phyloP scores from a whole-genome alignment of 2,888 invertebrate species.

The Biston betularia region DNA sequence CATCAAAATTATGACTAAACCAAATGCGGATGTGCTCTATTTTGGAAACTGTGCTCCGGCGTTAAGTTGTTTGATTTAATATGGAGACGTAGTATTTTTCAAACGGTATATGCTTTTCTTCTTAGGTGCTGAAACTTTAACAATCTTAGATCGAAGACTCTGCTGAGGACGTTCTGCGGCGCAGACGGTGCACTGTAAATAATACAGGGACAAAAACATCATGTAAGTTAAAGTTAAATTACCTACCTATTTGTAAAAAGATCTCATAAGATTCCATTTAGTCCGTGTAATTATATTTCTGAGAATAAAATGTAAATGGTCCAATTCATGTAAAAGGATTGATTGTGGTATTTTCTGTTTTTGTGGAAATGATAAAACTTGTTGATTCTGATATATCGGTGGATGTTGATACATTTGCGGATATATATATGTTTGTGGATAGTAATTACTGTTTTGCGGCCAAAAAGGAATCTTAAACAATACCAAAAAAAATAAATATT shows the following conservation, averaged over 20 bases:
- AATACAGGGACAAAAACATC: conserved; percentile 34
- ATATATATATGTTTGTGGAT: conserved; percentile 10
- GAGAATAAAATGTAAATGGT: conserved; percentile 20
- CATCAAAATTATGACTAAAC: conserved; percentile 1
- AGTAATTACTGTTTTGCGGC: conserved; percentile 26
- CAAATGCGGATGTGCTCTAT: background rate
- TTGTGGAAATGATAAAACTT: background rate
- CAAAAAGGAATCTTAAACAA: conserved; percentile 30
- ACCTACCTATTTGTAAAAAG: conserved; percentile 22
- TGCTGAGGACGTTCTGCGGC: conserved; percentile 46
- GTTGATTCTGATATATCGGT: background rate
- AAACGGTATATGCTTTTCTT: conserved; percentile 66
- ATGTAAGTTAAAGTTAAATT: conserved; percentile 12
- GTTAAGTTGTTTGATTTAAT: conserved; percentile 49
- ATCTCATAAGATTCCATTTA: conserved; percentile 24
- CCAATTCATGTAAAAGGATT: conserved; percentile 24
- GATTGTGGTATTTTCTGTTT: conserved; percentile 1
- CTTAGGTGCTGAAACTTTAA: conserved; percentile 66
- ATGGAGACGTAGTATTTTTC: conserved; percentile 64
- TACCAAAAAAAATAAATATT: conserved; percentile 25
- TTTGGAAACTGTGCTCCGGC: background rate
- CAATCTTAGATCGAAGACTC: conserved; percentile 45
- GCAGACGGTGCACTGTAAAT: conserved; percentile 71
- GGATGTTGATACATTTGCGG: conserved; percentile 11
- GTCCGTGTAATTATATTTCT: conserved; percentile 24